These are phyloP conservation scores for Clepsis dumicolana DNA, from an alignment of 2,888 invertebrate species.

Conservation along the genomic window DNA sequence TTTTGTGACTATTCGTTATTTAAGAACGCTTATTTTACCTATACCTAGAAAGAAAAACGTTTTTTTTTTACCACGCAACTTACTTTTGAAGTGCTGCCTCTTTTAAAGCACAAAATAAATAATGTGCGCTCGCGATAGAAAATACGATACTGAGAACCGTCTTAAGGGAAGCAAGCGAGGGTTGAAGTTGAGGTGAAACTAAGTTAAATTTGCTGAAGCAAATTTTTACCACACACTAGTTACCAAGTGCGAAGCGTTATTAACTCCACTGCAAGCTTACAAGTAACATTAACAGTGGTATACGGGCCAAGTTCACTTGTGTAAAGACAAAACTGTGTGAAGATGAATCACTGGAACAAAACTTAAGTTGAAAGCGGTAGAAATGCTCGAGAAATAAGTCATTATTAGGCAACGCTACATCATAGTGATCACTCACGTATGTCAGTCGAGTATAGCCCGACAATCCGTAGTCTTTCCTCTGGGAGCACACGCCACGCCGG, in stretches of 20 bases:
- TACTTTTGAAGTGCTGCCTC: too few relatives aligned
- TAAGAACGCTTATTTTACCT: too few relatives aligned
- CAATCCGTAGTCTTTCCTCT: too few relatives aligned
- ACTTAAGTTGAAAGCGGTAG: not conserved
- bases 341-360: slow-evolving; percentile 17
- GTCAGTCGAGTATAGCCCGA: too few relatives aligned
- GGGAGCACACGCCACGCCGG: too few relatives aligned
- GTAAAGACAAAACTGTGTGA: not conserved
- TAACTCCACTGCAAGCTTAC: slow-evolving; percentile 23
- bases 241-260: slow-evolving; percentile 32
- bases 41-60: too few relatives aligned
- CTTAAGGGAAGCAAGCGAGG: not conserved
- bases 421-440: too few relatives aligned
- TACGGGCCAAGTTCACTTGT: slow-evolving; percentile 8
- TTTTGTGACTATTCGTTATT: too few relatives aligned
- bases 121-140: not conserved
- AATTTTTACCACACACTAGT: slow-evolving; percentile 9
- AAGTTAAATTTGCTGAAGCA: slow-evolving; percentile 8
- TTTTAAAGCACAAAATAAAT: not conserved
- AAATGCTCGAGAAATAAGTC: too few relatives aligned
- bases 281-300: slow-evolving; percentile 38
- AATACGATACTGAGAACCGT: not conserved
- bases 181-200: not conserved
- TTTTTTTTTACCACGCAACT: too few relatives aligned
- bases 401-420: too few relatives aligned